Base-by-base conservation (phyloP, 2,113 vertebrate species). In the Microcebus tavaratra region DNA sequence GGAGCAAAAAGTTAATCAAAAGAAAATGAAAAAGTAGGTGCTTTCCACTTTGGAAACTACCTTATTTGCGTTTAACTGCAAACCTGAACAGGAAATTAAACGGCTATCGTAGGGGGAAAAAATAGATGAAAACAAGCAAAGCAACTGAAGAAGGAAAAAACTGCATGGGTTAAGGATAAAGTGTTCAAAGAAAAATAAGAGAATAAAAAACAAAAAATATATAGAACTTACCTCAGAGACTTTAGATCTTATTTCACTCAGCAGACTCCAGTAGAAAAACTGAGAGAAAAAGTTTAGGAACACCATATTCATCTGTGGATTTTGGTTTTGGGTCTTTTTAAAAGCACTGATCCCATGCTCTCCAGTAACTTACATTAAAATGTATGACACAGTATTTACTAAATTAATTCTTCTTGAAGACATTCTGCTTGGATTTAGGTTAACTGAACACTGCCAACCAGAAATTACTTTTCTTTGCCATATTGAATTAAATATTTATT, bases 21-120 rank as follows among this genome's bases (percentile, higher is more conserved):
- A 91, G 8, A 65, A 48, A 89, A 65, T 72, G 45, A 73, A 70
- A 42, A 42, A 42, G 36, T 20, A 75, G 92, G 63, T 63, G 68
- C 85, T 96, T 94, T 95, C 89, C 82, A 65, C 55, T 55, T 42
- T 53, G 86, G 72, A 88, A 96, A 88, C 57, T 45, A 48, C 84
- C 75, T 25, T 39, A n/a, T 48, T 39, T 63, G 29, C 5, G 1
- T 48, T 67, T 67, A 94, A 72, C 70, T 75, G 59, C 14, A 94
- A 65, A 59, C 48, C 61, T 63, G 11, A 84, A 92, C 18, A 95
- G 95, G 75, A 96, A 92, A 83, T 55, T 42, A 87, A 91, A 81
- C 10, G 8, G 31, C 61, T 67, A n/a, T 36, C 34, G 34, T 0
- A 29, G 31, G 17, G 25, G 34, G 8, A 53, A 3, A 5, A 57